phyloP scores from a whole-genome alignment of 2,797 vertebrate species.

The Lepus townsendii region DNA sequence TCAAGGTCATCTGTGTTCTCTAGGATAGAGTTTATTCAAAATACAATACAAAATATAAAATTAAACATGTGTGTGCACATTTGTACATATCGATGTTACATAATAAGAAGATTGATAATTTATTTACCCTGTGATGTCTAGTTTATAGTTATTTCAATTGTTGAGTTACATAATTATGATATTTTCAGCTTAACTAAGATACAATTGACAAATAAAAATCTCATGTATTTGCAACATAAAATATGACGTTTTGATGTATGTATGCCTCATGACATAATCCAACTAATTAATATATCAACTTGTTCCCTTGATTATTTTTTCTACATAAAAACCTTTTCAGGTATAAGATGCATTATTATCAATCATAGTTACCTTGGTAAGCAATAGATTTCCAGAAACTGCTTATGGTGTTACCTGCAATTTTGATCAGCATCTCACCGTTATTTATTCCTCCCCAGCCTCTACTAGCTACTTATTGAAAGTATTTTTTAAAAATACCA shows the following conservation, averaged over 20 bases:
- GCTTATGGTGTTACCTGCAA: neutral
- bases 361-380: neutral
- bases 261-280: neutral
- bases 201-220: neutral
- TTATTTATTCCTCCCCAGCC: neutral
- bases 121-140: neutral
- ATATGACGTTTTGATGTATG: neutral
- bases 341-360: neutral
- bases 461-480: neutral
- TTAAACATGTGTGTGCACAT: neutral
- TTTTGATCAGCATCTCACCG: neutral
- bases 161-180: neutral
- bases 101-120: neutral
- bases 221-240: neutral
- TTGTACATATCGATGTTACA: neutral
- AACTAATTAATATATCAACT: neutral
- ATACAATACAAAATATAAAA: neutral
- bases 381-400: neutral
- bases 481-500: neutral
- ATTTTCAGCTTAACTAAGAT: neutral
- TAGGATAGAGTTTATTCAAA: neutral
- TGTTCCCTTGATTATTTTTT: neutral
- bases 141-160: slow-evolving; percentile 7
- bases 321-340: neutral
- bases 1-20: neutral